Conservation (phyloP, 2,888 invertebrate genomes). For the Ophion obscuratus region DNA sequence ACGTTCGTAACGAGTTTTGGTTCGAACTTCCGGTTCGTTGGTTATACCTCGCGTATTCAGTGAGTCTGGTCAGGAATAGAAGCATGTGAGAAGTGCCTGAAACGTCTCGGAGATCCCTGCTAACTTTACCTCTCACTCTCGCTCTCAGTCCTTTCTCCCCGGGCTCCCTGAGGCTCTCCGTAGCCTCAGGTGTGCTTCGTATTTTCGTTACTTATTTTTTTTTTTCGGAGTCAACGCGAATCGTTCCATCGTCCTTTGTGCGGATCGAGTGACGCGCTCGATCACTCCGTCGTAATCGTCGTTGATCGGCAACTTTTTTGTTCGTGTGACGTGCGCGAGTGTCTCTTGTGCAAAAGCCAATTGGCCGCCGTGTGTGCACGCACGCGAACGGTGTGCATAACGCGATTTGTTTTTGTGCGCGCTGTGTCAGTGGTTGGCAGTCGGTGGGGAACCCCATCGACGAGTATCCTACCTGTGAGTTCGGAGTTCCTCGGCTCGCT, state of each 20-base stretch:
- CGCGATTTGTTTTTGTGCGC: constrained; percentile 40
- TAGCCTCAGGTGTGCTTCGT: constrained; percentile 5
- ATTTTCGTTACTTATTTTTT: constrained; percentile 18
- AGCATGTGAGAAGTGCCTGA: not conserved
- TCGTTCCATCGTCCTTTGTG: constrained; percentile 11
- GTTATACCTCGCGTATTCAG: not conserved
- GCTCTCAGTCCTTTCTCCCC: not conserved
- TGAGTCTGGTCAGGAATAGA: too few relatives aligned
- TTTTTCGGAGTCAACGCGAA: constrained; percentile 12
- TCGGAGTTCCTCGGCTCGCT: constrained; percentile 29
- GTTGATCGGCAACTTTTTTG: constrained; percentile 19
- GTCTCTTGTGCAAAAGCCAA: not conserved
- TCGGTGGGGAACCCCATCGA: constrained; percentile 34
- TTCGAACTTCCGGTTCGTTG: constrained; percentile 12
- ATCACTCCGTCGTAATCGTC: constrained; percentile 7
- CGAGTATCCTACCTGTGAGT: constrained; percentile 30
- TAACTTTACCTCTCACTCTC: not conserved
- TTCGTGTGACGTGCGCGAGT: constrained; percentile 27
- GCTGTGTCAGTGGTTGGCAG: constrained; percentile 24
- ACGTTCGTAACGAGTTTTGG: constrained; percentile 7
- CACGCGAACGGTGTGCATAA: constrained; percentile 18
- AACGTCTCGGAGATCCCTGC: not conserved
- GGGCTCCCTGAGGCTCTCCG: not conserved
- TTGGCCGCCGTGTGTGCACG: not conserved
- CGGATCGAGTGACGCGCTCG: not conserved